Evolutionary conservation across 2,113 vertebrate species (phyloP), one percentile per base, ranked within the genome.

Genomic region (Brienomyrus brachyistius): DNA sequence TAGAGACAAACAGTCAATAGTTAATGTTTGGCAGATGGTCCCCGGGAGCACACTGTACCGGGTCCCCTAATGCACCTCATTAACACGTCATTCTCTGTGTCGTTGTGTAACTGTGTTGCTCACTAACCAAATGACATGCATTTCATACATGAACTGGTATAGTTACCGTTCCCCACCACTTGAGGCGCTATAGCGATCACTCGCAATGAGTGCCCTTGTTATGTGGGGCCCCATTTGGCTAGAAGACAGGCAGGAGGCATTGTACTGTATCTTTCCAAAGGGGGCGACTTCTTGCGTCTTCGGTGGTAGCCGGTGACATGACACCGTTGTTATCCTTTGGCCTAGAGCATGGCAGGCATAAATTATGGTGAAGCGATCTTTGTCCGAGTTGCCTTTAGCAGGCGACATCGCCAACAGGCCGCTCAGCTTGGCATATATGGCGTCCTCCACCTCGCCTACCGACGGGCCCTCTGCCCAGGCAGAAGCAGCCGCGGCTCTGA

Each of bases 21-120:
- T 90, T 88, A 90, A 88, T 90, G 87, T 50, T 88, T 90, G 77
- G 11, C 87, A 59, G 87, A 80, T 19, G 40, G 21, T 87, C 17
- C 31, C 6, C 3, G 13, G 74, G 35, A 31, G 15, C 50, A 35
- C 48, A 31, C 31, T 54, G 70, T 5, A 83, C 31, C 21, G 5
- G 50, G 8, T 70, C 10, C n/a, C 62, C 62, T 31, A 70, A 70
- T 1, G n/a, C 10, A 4, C 62, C 62, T 31, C n/a, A 70, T 70
- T 70, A 70, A 31, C n/a, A 27, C 10, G 27, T 70, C 74, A 80
- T 43, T 35, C 50, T 59, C 51, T 27, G 56, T 88, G 21, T 35
- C 5, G 85, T 74, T 56, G 90, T 88, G 48, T 87, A 90, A 50
- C 47, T 70, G 85, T 48, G 19, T 47, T 31, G 51, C 56, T 86